A percentile compares a stretch with the other conserved stretches of the same genome.
Evolutionary conservation across 2,888 invertebrate genomes (phyloP).

Genomic region (Heliconius erato): DNA sequence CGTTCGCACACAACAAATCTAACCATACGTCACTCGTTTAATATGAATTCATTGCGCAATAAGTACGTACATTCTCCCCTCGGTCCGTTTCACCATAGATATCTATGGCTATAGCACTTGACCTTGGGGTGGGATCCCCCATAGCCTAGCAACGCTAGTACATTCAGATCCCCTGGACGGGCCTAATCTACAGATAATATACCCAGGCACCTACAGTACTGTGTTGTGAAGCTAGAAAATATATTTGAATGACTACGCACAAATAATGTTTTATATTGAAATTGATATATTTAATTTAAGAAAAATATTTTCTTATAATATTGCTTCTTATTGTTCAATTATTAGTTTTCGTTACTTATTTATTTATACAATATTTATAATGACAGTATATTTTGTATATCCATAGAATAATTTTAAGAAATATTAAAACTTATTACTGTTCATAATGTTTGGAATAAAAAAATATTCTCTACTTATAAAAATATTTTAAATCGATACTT

Average conservation of each 20-base stretch:
- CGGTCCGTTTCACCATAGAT: constrained; percentile 64
- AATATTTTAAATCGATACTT: no score
- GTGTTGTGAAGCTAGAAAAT: constrained; percentile 67
- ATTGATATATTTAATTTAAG: not conserved
- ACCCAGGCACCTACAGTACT: constrained; percentile 75
- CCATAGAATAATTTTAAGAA: not conserved
- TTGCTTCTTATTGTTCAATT: no score
- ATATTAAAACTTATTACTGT: not conserved
- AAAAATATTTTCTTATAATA: no score
- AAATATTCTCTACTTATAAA: no score
- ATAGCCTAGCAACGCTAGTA: constrained; percentile 82
- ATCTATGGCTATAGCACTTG: constrained; percentile 73
- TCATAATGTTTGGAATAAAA: not conserved
- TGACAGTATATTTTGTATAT: not conserved
- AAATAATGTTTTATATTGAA: not conserved
- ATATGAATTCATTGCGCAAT: constrained; percentile 51
- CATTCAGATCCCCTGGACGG: constrained; percentile 76
- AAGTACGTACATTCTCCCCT: constrained; percentile 64
- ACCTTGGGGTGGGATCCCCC: constrained; percentile 80
- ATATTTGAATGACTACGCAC: constrained; percentile 49
- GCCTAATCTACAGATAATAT: constrained; percentile 79
- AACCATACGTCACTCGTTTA: constrained; percentile 48
- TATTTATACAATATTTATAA: not conserved
- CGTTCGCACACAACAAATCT: constrained; percentile 46
- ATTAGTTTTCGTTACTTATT: not conserved